A percentile compares a stretch with the other conserved stretches of the same genome.
Conservation (phyloP, 1,140 invertebrate species). For the Cyclina sinensis region DNA sequence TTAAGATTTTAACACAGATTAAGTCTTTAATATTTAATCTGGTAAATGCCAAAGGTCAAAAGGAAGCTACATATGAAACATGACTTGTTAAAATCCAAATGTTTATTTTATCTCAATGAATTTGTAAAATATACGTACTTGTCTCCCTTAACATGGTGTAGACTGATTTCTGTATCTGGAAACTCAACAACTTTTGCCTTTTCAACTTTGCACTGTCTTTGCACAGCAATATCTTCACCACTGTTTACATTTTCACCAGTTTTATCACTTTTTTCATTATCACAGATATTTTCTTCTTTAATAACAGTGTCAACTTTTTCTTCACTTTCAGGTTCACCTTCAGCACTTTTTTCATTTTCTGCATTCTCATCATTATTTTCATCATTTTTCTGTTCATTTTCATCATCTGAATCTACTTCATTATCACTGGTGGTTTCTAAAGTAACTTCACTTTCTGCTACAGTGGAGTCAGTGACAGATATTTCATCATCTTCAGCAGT, state of each 20-base stretch:
- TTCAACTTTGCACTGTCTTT: neutral
- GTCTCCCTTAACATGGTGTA: slow-evolving; percentile 86
- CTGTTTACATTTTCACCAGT: neutral
- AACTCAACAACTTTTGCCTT: slow-evolving; percentile 81
- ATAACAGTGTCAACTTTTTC: slow-evolving; percentile 4
- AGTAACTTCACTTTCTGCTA: slow-evolving; percentile 74
- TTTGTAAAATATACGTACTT: slow-evolving; percentile 83
- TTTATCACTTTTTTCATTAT: slow-evolving; percentile 30
- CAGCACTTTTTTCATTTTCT: slow-evolving; percentile 50
- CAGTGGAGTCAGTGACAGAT: slow-evolving; percentile 74
- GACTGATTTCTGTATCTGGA: slow-evolving; percentile 88
- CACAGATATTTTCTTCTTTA: slow-evolving; percentile 8
- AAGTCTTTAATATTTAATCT: too few relatives aligned
- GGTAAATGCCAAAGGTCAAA: too few relatives aligned
- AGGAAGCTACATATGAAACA: too few relatives aligned
- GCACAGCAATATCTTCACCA: neutral
- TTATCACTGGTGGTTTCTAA: slow-evolving; percentile 67
- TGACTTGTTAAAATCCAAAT: too few relatives aligned
- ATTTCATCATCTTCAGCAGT: slow-evolving; percentile 82
- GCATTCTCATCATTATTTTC: slow-evolving; percentile 83
- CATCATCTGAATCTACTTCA: slow-evolving; percentile 70
- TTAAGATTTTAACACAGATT: too few relatives aligned
- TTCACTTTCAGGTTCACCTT: slow-evolving; percentile 51
- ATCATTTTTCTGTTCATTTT: slow-evolving; percentile 72
- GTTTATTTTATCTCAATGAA: too few relatives aligned